Evolutionary conservation across 2,888 invertebrate species (phyloP), one percentile per base, ranked within the genome.

Genomic region (Drepana falcataria): DNA sequence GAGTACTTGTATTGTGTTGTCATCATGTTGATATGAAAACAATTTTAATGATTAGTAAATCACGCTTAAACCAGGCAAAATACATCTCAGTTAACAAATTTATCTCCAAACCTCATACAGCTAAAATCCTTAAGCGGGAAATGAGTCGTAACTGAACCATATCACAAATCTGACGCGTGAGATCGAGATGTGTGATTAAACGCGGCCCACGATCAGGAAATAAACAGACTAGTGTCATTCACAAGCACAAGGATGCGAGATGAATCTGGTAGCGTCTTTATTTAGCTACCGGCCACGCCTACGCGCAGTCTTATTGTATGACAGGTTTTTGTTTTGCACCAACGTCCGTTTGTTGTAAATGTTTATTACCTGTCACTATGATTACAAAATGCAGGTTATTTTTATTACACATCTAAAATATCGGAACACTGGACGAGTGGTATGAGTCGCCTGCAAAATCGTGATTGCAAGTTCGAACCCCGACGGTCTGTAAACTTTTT

Each of bases 311-410:
- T 9, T 9, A 44, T 44, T 44, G 9, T 37, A 35, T 7, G 35
- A 35, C 21, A 49, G 49, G 21, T 33, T 40, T 35, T 37, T 5
- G 5, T 21, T 37, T 5, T n/a, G n/a, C 3, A 51, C 40, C 34
- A 40, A 41, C 40, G 3, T 51, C 2, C 41, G 5, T 40, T 37
- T 51, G 40, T 51, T 35, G 34, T 41, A 40, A 9, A 34, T 40
- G 49, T 56, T 21, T 41, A 53, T 33, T 55, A 57, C 56, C 56
- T 57, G 56, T 55, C 54, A 54, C 44, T 7, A 40, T 40, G 4
- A 40, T 7, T 7, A 4, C 7, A 40, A 40, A 40, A 40, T 6
- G 40, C 7, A 4, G 4, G 7, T 4, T 6, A 40, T 4, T 4
- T 40, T 40, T 6, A 40, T 40, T 40, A 40, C 21, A 21, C 21